A percentile compares a stretch with the other conserved stretches of the same genome.
phyloP scores from a whole-genome alignment of 2,797 vertebrate genomes.

The Cetoscarus ocellatus region DNA sequence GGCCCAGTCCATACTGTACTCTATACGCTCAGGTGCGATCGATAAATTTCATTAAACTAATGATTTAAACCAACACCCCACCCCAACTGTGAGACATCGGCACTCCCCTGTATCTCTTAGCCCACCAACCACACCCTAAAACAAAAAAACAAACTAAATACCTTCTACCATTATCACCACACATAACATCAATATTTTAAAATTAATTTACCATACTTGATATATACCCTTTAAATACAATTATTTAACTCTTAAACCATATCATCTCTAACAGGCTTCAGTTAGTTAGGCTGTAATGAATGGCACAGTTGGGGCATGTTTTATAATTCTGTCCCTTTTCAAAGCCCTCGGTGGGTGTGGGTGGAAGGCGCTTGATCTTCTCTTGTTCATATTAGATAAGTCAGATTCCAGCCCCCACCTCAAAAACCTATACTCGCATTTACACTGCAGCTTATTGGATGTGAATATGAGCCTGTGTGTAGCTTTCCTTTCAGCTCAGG shows the following conservation, averaged over 20 bases:
- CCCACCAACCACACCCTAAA: too few species aligned
- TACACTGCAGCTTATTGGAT: slow-evolving; percentile 77
- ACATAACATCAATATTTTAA: too few species aligned
- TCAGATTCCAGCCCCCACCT: slow-evolving; percentile 77
- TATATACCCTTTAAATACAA: neutral
- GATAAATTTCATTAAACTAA: too few species aligned
- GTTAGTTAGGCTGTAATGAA: slow-evolving; percentile 20
- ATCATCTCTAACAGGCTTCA: slow-evolving; percentile 12
- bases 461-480: slow-evolving; percentile 72
- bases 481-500: slow-evolving; percentile 81
- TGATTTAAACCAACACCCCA: too few species aligned
- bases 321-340: slow-evolving; percentile 68
- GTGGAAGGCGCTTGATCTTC: slow-evolving; percentile 79
- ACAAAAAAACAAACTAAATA: too few species aligned
- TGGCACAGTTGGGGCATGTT: slow-evolving; percentile 23
- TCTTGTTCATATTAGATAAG: slow-evolving; percentile 79
- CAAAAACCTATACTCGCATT: slow-evolving; percentile 66
- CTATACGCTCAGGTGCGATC: too few species aligned
- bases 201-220: too few species aligned
- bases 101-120: too few species aligned
- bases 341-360: slow-evolving; percentile 68
- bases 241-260: neutral
- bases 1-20: too few species aligned
- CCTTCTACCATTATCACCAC: too few species aligned
- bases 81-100: too few species aligned